Evolutionary conservation across 2,888 invertebrate species (phyloP).

Genomic region (Eristalinus aeneus): DNA sequence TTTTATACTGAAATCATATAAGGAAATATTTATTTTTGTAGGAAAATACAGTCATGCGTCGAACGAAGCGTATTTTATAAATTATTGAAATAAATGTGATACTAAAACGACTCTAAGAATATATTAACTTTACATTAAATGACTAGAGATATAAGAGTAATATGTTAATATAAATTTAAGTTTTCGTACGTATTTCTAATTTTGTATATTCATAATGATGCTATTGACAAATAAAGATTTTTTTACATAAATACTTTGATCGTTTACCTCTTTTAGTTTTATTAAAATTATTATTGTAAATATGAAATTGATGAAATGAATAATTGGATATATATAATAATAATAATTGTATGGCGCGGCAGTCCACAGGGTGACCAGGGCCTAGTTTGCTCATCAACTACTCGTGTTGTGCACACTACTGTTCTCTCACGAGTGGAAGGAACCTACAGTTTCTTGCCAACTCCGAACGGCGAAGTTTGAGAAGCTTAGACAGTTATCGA

Average conservation of each 20-base stretch:
- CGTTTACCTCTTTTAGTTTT: not conserved
- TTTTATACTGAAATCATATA: slow-evolving; percentile 20
- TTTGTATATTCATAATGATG: slow-evolving; percentile 38
- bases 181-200: slow-evolving; percentile 29
- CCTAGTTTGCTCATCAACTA: no score
- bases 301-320: no score
- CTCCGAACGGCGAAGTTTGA: no score
- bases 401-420: no score
- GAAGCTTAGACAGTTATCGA: no score
- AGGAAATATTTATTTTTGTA: slow-evolving; percentile 27
- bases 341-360: no score
- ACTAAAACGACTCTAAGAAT: slow-evolving; percentile 53
- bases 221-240: slow-evolving; percentile 56
- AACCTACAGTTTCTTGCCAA: no score
- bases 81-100: slow-evolving; percentile 58
- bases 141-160: not conserved
- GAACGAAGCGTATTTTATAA: slow-evolving; percentile 46
- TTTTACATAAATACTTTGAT: not conserved
- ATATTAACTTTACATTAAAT: slow-evolving; percentile 40
- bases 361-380: no score
- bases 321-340: no score
- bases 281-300: not conserved
- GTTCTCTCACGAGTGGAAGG: no score
- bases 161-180: slow-evolving; percentile 7
- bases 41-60: slow-evolving; percentile 22